Evolutionary conservation across 1,140 invertebrate species (phyloP), one percentile per base, ranked within the genome.

Genomic region (Drosophila melanogaster): DNA sequence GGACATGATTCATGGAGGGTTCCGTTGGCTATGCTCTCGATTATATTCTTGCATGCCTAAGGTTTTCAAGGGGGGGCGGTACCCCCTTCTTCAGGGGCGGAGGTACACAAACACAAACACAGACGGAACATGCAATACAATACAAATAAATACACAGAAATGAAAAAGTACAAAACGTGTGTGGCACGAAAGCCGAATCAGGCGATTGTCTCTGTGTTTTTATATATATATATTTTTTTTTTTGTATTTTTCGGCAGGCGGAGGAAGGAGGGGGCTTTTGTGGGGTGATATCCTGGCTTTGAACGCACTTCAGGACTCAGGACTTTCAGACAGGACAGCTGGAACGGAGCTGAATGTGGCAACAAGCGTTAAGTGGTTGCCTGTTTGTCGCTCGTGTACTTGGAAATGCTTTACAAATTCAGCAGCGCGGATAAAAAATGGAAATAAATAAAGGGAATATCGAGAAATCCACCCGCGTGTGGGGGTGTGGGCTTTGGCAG

Each of bases 331-430:
- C 79, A 71, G 64, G 79, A 83, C 62, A 74, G 75, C 75, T 66
- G 77, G 80, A 83, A 83, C 81, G 78, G 64, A 61, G 70, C 78
- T 79, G 80, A 83, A 79, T 62, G 80, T 84, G 80, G 80, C 80
- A 84, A 84, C 80, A 84, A 84, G 47, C 80, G 80, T 84, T 84
- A 84, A 84, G 80, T 84, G 80, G 70, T 83, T 83, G 75, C 80
- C 66, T 79, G 80, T 84, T 84, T 70, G 80, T 83, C 70, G 74
- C 79, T 80, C 59, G 69, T 81, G 78, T 81, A 62, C 78, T 84
- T 79, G 69, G 60, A 84, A 84, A 84, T 84, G 80, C 76, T 84
- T 79, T 79, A 84, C 80, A 84, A 84, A 84, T 83, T 75, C 79
- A 65, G 77, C 75, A 61, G 69, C 77, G 65, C 33, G 62, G 38